Percentiles rank a stretch among this genome's conserved stretches.
Evolutionary conservation across 2,113 vertebrate genomes (phyloP).

Genomic region (Setophaga petechia): DNA sequence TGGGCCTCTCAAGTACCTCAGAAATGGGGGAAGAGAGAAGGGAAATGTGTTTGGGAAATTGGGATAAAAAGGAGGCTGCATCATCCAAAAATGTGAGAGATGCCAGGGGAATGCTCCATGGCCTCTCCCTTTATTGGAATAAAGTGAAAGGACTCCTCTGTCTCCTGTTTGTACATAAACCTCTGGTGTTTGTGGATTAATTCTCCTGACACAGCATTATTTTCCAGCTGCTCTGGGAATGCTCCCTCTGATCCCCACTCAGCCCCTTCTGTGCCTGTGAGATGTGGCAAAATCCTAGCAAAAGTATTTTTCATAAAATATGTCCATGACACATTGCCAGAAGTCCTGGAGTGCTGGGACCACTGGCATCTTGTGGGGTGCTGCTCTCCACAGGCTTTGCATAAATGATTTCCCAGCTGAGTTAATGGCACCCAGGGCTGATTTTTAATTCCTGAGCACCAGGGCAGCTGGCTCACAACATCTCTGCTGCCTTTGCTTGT

Average conservation of each 20-base stretch:
- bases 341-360: neutral
- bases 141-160: neutral
- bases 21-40: neutral
- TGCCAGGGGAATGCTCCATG: neutral
- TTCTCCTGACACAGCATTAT: neutral
- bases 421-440: accelerated
- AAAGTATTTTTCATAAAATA: too few species aligned
- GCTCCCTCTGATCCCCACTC: accelerated
- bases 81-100: neutral
- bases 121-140: neutral
- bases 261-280: accelerated
- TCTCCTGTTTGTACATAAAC: neutral
- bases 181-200: neutral
- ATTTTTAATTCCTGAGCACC: accelerated
- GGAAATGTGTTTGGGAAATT: neutral
- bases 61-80: neutral
- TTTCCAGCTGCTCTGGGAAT: accelerated
- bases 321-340: neutral
- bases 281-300: too few species aligned
- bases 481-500: neutral
- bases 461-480: neutral
- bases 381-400: accelerated
- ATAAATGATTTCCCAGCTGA: accelerated
- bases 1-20: neutral
- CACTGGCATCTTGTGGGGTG: accelerated